A percentile compares a stretch with the other conserved stretches of the same genome.
Evolutionary conservation across 2,797 vertebrate genomes (phyloP).

Genomic region (Cyclopterus lumpus): DNA sequence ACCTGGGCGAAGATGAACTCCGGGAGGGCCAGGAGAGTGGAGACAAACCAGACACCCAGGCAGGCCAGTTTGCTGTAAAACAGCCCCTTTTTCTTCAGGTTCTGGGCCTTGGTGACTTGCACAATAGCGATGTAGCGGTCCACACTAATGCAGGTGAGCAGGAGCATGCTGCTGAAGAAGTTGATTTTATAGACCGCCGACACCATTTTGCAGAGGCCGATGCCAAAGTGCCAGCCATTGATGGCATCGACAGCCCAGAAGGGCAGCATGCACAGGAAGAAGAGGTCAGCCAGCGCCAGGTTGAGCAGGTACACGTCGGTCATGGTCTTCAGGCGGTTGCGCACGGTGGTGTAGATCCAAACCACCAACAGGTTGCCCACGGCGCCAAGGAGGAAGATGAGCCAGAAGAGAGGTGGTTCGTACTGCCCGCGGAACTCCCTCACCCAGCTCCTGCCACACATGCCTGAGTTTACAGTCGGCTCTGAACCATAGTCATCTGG

Average conservation of each 20-base stretch:
- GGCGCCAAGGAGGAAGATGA: constrained; percentile 86
- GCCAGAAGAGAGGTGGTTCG: constrained; percentile 86
- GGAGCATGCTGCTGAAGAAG: constrained; percentile 90
- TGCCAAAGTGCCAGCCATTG: constrained; percentile 84
- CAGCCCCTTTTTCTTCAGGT: constrained; percentile 82
- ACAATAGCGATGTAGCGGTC: constrained; percentile 91
- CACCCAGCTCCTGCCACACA: constrained; percentile 80
- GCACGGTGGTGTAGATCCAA: constrained; percentile 86
- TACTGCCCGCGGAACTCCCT: constrained; percentile 81
- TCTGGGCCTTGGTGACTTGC: constrained; percentile 84
- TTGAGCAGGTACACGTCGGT: constrained; percentile 90
- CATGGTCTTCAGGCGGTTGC: constrained; percentile 88
- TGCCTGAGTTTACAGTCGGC: neutral
- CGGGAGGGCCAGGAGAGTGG: constrained; percentile 85
- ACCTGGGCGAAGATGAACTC: constrained; percentile 86
- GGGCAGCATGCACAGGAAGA: constrained; percentile 90
- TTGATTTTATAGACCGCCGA: constrained; percentile 90
- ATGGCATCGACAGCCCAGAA: constrained; percentile 88
- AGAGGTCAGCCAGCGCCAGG: constrained; percentile 90
- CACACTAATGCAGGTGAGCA: constrained; percentile 92
- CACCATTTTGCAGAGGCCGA: constrained; percentile 84
- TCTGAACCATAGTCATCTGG: neutral
- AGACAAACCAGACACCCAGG: constrained; percentile 83
- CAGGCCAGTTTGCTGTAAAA: constrained; percentile 86
- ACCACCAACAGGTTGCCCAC: constrained; percentile 89